Conservation (phyloP, 2,888 invertebrate species). For the Macrophya alboannulata region DNA sequence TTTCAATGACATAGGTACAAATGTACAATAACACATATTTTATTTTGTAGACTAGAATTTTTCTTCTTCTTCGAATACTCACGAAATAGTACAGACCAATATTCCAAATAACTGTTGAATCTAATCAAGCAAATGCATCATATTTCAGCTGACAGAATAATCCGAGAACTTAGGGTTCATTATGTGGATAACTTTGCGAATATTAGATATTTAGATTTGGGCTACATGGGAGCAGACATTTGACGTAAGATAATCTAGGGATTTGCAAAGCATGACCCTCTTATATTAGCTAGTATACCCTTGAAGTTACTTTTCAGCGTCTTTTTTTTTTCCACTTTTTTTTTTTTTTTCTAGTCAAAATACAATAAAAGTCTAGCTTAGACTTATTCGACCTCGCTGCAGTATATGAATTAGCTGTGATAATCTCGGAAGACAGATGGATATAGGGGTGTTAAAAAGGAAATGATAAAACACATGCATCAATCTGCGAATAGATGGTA, state of each 20-base stretch:
- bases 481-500: slow-evolving; percentile 27
- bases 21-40: too few relatives aligned
- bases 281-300: background rate
- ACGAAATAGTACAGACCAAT: background rate
- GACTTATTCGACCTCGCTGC: background rate
- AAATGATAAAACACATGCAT: slow-evolving; percentile 15
- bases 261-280: slow-evolving; percentile 24
- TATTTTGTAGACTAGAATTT: background rate
- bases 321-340: background rate
- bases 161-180: slow-evolving; percentile 9
- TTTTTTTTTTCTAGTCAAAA: background rate
- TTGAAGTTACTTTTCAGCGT: background rate
- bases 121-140: background rate
- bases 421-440: slow-evolving; percentile 14
- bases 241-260: slow-evolving; percentile 30
- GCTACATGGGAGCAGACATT: background rate
- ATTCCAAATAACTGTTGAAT: background rate
- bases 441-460: slow-evolving; percentile 20
- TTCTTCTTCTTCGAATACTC: background rate
- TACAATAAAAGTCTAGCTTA: slow-evolving; percentile 4
- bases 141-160: slow-evolving; percentile 17
- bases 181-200: slow-evolving; percentile 20
- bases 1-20: background rate
- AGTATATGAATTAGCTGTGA: slow-evolving; percentile 14
- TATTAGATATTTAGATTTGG: slow-evolving; percentile 27